Percentiles rank a stretch among this genome's conserved stretches.
Evolutionary conservation across 1,140 invertebrate species (phyloP).

Genomic region (Drosophila nikananu): DNA sequence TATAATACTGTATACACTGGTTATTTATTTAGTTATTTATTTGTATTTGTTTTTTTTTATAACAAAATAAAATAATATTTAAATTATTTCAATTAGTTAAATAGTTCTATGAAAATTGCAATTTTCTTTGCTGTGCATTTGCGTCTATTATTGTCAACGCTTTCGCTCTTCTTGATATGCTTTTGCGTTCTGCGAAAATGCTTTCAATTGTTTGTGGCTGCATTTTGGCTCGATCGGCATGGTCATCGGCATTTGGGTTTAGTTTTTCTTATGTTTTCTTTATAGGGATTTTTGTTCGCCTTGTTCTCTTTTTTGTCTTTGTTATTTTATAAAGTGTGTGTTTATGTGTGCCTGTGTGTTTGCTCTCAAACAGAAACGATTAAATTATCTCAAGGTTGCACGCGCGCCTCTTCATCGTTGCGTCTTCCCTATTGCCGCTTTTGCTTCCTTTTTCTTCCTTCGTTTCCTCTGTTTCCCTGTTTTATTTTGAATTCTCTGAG

Average conservation of each 20-base stretch:
- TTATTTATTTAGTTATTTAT: too few species aligned
- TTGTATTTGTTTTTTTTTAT: too few species aligned
- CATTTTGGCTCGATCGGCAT: conserved; percentile 50
- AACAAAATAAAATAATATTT: too few species aligned
- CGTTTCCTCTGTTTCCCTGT: background rate
- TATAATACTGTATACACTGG: too few species aligned
- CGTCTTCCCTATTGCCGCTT: conserved; percentile 18
- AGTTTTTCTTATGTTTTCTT: conserved; percentile 13
- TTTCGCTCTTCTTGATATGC: conserved; percentile 29
- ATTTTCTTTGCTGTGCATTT: conserved; percentile 1
- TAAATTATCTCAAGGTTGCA: conserved; percentile 82
- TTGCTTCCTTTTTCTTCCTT: conserved; percentile 31
- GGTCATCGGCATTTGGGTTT: conserved; percentile 16
- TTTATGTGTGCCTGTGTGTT: conserved; percentile 32
- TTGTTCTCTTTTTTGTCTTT: background rate
- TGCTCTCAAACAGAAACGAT: conserved; percentile 72
- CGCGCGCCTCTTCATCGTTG: conserved; percentile 56
- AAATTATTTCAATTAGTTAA: too few species aligned
- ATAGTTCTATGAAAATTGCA: too few species aligned
- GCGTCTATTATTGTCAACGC: conserved; percentile 26
- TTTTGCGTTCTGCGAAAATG: conserved; percentile 58
- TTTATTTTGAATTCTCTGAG: conserved; percentile 30
- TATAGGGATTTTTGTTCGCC: background rate
- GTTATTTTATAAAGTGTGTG: background rate
- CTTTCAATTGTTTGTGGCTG: conserved; percentile 73